Evolutionary conservation across 2,113 vertebrate genomes (phyloP), one percentile per base, ranked within the genome.

Genomic region (Spheniscus mendiculus): DNA sequence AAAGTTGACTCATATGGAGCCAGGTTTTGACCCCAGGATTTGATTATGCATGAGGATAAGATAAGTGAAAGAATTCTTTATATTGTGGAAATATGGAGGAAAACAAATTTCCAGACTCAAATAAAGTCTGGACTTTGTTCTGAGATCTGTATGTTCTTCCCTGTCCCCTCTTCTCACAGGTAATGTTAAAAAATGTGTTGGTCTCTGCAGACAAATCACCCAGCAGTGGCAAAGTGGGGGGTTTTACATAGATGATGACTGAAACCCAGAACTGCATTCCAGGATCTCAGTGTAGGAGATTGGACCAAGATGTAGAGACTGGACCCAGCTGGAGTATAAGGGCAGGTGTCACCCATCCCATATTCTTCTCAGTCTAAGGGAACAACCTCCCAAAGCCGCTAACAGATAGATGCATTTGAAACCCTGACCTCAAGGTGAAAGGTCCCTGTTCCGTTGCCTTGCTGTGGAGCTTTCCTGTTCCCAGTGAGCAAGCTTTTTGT

Each of bases 401-500:
- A 56, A 87, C n/a, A 71, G 69, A 59, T n/a, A 18, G 73, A 79
- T 59, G 47, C n/a, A 38, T 83, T 80, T 49, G 50, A 95, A 96
- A 81, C 44, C 44, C 40, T 90, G 85, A 87, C 92, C 85, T 89
- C 3, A 2, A 92, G 47, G 42, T 6, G 5, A 88, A 97, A 90
- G 47, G 12, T 47, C 62, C 65, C 38, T 77, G 91, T 58, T 92
- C 83, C 84, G 58, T 80, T 93, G 74, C 85, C 66, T 86, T 62
- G 76, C 66, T 89, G 49, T 85, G 70, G 55, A 96, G 77, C 55
- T 76, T 95, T 90, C 69, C 94, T 93, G 87, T 72, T 38, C 55
- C 22, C 70, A 83, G 20, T 7, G 15, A 95, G 73, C 77, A 83
- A 92, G 59, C 40, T 92, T 97, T 97, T 96, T 93, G 87, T 93